phyloP scores from a whole-genome alignment of 2,113 vertebrate genomes.

The Sciurus niger region DNA sequence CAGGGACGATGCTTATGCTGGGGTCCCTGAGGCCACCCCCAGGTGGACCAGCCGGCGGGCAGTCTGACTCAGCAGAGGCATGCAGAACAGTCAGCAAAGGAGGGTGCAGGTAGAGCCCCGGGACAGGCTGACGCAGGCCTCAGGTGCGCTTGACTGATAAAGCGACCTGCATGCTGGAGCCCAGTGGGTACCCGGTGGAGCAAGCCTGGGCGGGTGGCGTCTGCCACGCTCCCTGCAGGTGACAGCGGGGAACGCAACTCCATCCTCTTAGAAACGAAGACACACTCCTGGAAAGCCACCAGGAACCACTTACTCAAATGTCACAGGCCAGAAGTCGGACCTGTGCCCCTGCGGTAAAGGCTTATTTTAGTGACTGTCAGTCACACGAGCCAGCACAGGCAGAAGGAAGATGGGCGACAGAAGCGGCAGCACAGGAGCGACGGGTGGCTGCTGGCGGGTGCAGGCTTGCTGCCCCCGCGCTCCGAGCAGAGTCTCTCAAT shows the following conservation, averaged over 20 bases:
- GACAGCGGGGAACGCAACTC: too few species aligned
- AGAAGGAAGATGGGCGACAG: accelerated
- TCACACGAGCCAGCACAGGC: not conserved
- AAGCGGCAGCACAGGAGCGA: not conserved
- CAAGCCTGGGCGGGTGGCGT: accelerated
- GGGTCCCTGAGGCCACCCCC: not conserved
- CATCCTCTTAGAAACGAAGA: not conserved
- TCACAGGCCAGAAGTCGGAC: not conserved
- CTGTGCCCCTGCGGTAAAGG: not conserved
- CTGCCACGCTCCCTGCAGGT: accelerated
- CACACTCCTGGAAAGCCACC: too few species aligned
- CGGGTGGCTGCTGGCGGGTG: accelerated
- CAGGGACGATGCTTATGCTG: not conserved
- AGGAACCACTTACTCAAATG: not conserved
- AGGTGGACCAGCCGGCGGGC: too few species aligned
- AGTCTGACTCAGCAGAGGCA: not conserved
- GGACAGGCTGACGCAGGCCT: not conserved
- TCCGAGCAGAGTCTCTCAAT: accelerated
- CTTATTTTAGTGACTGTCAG: not conserved
- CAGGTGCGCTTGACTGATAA: not conserved
- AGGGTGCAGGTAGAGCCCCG: accelerated
- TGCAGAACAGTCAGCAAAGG: not conserved
- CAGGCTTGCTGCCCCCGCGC: too few species aligned
- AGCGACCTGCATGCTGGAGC: accelerated
- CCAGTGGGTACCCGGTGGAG: too few species aligned